phyloP scores from a whole-genome alignment of 1,140 invertebrate genomes.

The Bombus breviceps region DNA sequence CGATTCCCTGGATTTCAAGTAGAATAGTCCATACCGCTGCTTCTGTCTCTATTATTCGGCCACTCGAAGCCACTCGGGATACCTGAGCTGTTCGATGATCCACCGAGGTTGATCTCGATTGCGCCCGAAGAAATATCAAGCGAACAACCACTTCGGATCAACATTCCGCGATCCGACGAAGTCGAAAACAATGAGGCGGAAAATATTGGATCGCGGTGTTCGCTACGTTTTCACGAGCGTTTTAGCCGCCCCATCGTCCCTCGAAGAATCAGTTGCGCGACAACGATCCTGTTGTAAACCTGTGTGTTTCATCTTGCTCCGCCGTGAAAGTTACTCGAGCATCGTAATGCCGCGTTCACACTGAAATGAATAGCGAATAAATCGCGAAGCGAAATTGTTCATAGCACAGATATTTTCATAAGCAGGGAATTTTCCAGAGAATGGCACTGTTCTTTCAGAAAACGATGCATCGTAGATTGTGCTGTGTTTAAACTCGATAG shows the following conservation, averaged over 20 bases:
- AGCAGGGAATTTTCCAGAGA: too few relatives aligned
- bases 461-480: too few relatives aligned
- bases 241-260: background rate
- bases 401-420: too few relatives aligned
- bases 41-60: constrained; percentile 6
- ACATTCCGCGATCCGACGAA: background rate
- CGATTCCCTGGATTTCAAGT: background rate
- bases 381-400: too few relatives aligned
- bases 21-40: background rate
- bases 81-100: background rate
- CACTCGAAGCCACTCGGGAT: constrained; percentile 6
- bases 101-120: background rate
- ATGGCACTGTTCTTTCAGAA: too few relatives aligned
- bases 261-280: background rate
- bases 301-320: background rate
- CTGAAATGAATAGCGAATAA: too few relatives aligned
- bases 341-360: background rate
- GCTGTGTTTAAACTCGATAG: too few relatives aligned
- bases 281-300: background rate
- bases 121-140: background rate
- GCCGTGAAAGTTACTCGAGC: background rate
- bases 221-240: background rate
- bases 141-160: background rate
- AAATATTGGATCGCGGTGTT: background rate
- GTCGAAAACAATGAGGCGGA: background rate